phyloP scores from a whole-genome alignment of 2,797 vertebrate species.

The Mergus octosetaceus region DNA sequence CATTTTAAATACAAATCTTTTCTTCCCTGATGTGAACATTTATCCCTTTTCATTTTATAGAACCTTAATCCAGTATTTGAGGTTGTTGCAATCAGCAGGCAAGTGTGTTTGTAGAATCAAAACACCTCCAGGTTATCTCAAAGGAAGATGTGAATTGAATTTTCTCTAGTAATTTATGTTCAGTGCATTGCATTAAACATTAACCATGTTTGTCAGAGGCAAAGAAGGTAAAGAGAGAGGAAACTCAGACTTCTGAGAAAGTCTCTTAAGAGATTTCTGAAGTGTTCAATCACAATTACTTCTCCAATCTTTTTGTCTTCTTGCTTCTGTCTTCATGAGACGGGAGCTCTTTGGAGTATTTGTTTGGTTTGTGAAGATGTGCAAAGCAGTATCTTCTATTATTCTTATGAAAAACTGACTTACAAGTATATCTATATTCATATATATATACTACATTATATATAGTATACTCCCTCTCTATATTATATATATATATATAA shows the following conservation, averaged over 20 bases:
- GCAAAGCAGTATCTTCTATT: fast-evolving
- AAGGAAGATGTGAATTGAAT: neutral
- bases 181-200: neutral
- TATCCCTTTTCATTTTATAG: neutral
- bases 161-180: neutral
- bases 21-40: neutral
- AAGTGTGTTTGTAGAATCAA: fast-evolving
- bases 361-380: neutral
- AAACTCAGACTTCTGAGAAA: neutral
- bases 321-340: neutral
- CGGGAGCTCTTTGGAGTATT: fast-evolving
- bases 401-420: neutral
- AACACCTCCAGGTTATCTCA: neutral
- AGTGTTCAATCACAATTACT: neutral
- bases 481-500: no score
- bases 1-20: neutral
- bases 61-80: neutral
- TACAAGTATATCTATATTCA: no score
- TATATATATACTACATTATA: no score
- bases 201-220: neutral
- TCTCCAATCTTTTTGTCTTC: neutral
- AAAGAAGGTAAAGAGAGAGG: neutral
- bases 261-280: neutral
- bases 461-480: no score
- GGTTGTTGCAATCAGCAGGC: neutral